phyloP scores from a whole-genome alignment of 2,888 invertebrate genomes.

The Chorisops tibialis region DNA sequence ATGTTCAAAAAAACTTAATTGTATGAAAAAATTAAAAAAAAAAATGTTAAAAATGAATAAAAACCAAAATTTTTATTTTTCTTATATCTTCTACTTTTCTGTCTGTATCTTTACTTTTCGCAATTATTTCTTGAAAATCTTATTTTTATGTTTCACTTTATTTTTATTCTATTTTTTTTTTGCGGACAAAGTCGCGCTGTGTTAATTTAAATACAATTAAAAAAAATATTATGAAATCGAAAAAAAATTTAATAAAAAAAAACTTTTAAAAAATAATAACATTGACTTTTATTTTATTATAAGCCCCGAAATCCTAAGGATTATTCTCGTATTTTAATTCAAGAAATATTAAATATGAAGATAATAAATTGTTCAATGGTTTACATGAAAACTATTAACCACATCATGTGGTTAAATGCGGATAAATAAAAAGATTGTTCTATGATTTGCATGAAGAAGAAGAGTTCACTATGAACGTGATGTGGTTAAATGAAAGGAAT shows the following conservation, averaged over 20 bases:
- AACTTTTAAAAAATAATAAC: too few relatives aligned
- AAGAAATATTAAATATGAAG: too few relatives aligned
- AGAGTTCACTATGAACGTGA: too few relatives aligned
- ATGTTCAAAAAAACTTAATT: background rate
- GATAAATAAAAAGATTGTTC: too few relatives aligned
- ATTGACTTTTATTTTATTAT: too few relatives aligned
- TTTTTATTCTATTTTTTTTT: constrained; percentile 6
- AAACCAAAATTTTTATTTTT: background rate
- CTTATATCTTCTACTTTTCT: background rate
- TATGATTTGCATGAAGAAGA: too few relatives aligned
- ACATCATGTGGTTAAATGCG: too few relatives aligned
- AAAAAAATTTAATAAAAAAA: constrained; percentile 24
- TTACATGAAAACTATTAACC: too few relatives aligned
- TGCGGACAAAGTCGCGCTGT: constrained; percentile 48
- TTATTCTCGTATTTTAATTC: too few relatives aligned
- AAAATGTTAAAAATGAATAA: background rate
- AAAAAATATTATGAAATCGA: constrained; percentile 27
- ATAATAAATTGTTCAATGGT: too few relatives aligned
- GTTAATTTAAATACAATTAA: constrained; percentile 47
- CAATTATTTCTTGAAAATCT: background rate
- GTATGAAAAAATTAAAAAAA: background rate
- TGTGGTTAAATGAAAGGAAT: too few relatives aligned
- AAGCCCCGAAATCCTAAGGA: too few relatives aligned
- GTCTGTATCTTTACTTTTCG: background rate
- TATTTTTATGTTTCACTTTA: constrained; percentile 15